A percentile compares a stretch with the other conserved stretches of the same genome.
Evolutionary conservation across 64 coral and sea anemone genomes (phyloP).

Genomic region (Trachythela sp.): DNA sequence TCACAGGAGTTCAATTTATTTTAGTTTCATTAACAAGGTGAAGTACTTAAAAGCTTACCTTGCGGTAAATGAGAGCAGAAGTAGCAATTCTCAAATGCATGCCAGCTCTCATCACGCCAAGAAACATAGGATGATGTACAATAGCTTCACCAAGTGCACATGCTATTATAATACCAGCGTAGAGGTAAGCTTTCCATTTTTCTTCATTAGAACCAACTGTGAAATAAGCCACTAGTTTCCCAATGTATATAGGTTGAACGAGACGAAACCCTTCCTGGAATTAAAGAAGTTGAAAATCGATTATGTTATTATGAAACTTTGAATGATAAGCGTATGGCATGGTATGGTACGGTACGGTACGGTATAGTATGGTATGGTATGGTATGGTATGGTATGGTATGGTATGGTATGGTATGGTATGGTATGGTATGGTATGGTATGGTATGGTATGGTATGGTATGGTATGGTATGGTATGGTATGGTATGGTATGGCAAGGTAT

Average conservation of each 20-base stretch:
- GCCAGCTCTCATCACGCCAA: slow-evolving; percentile 48
- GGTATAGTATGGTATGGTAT: too few relatives aligned
- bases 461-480: too few relatives aligned
- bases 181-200: slow-evolving; percentile 54
- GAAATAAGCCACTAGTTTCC: slow-evolving; percentile 74
- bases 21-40: too few relatives aligned
- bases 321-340: too few relatives aligned
- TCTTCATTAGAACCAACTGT: slow-evolving; percentile 45
- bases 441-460: too few relatives aligned
- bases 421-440: too few relatives aligned
- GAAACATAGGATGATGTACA: slow-evolving; percentile 71
- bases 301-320: not conserved
- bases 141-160: slow-evolving; percentile 18
- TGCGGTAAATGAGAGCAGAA: slow-evolving; percentile 70
- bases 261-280: slow-evolving; percentile 60
- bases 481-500: too few relatives aligned
- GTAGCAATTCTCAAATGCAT: slow-evolving; percentile 66
- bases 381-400: too few relatives aligned
- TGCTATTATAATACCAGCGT: slow-evolving; percentile 37
- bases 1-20: too few relatives aligned
- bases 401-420: too few relatives aligned
- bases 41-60: too few relatives aligned
- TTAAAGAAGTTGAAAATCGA: not conserved
- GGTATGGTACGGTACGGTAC: too few relatives aligned
- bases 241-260: slow-evolving; percentile 58